phyloP scores from a whole-genome alignment of 2,888 invertebrate genomes.

The Drosophila borborema region DNA sequence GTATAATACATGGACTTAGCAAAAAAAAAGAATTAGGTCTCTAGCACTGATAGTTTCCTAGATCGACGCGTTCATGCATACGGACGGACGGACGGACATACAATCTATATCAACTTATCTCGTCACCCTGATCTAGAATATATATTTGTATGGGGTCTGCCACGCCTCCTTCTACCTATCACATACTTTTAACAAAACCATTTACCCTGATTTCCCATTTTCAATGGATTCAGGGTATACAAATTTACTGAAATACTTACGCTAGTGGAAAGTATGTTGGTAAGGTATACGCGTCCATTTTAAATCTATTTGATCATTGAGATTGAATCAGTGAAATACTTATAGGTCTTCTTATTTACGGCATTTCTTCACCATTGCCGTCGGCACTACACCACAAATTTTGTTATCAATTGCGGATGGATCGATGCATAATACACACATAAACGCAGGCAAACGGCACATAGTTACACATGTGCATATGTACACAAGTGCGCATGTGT shows the following conservation, averaged over 20 bases:
- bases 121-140: too few species aligned
- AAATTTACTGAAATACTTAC: slow-evolving; percentile 51
- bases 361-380: slow-evolving; percentile 23
- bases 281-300: slow-evolving; percentile 70
- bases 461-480: not conserved
- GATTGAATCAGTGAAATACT: not conserved
- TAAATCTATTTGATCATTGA: not conserved
- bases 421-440: not conserved
- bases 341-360: slow-evolving; percentile 3
- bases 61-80: too few species aligned
- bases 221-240: too few species aligned
- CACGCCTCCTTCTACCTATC: too few species aligned
- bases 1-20: too few species aligned
- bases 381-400: slow-evolving; percentile 24
- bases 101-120: too few species aligned
- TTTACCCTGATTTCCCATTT: too few species aligned
- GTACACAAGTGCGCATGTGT: not conserved
- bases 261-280: slow-evolving; percentile 71
- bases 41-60: too few species aligned
- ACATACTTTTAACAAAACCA: too few species aligned
- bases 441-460: not conserved
- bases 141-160: too few species aligned
- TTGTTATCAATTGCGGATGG: not conserved
- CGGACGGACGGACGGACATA: too few species aligned
- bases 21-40: too few species aligned